Conservation (phyloP, 2,113 vertebrate genomes). For the Hippolais icterina region DNA sequence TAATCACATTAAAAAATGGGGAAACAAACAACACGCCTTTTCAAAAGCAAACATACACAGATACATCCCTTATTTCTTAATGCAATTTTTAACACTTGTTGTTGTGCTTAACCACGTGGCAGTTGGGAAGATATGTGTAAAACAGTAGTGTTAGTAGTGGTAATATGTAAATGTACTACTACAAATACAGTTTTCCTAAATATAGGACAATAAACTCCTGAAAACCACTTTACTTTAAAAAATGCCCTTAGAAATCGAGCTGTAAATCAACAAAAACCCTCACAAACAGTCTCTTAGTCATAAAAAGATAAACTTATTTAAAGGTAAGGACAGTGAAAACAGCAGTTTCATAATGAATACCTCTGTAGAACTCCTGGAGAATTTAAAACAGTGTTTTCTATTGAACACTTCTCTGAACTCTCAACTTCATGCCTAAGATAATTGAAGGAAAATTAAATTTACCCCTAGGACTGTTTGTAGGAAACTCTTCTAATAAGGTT, state of each 20-base stretch:
- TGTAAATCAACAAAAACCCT: background rate
- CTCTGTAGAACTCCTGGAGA: background rate
- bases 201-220: background rate
- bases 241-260: background rate
- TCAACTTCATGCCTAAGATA: constrained; percentile 24
- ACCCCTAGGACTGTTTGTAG: constrained; percentile 13
- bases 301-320: background rate
- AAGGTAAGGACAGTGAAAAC: background rate
- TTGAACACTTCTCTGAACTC: background rate
- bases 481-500: constrained; percentile 26
- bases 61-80: background rate
- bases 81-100: background rate
- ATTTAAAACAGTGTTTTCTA: background rate
- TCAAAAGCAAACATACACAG: background rate
- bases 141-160: background rate
- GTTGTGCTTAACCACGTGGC: background rate
- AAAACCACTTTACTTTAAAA: background rate
- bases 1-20: background rate
- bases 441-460: constrained; percentile 55
- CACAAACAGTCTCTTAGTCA: background rate
- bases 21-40: background rate
- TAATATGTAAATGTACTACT: background rate
- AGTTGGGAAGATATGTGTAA: background rate
- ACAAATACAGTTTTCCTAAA: background rate
- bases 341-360: background rate